Percentiles rank a stretch among this genome's conserved stretches.
phyloP scores from a whole-genome alignment of 2,797 vertebrate species.

The Chloroceryle inda region DNA sequence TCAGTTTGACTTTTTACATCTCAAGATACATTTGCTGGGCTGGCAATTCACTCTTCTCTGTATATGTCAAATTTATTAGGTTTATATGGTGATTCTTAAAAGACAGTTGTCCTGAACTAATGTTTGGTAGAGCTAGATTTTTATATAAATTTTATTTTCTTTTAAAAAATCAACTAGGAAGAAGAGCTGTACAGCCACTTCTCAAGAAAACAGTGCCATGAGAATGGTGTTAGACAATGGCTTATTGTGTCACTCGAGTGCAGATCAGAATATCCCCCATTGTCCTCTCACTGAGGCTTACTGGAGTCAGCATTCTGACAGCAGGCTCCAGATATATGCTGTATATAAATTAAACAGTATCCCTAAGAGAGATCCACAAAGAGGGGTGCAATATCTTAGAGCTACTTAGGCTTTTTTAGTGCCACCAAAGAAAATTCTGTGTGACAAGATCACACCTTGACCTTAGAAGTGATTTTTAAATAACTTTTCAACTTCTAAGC shows the following conservation, averaged over 20 bases:
- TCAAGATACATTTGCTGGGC: constrained; percentile 52
- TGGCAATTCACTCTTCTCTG: constrained; percentile 43
- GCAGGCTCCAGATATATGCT: background rate
- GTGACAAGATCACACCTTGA: background rate
- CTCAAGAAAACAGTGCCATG: background rate
- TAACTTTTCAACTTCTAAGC: background rate
- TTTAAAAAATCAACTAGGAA: background rate
- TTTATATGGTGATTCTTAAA: background rate
- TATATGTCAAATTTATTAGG: background rate
- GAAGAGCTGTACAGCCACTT: background rate
- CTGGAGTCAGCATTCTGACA: background rate
- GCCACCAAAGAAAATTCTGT: background rate
- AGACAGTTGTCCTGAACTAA: background rate
- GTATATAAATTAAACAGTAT: background rate
- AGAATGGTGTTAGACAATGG: background rate
- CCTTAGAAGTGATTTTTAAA: background rate
- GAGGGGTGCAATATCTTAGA: background rate
- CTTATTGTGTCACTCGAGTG: background rate
- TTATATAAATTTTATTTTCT: background rate
- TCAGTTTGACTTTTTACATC: constrained; percentile 72
- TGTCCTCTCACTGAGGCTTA: background rate
- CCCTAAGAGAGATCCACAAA: background rate
- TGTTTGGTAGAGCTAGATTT: background rate
- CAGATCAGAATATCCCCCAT: background rate
- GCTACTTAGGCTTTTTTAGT: background rate